phyloP scores from a whole-genome alignment of 2,797 vertebrate species.

The Steatocranus sp. region DNA sequence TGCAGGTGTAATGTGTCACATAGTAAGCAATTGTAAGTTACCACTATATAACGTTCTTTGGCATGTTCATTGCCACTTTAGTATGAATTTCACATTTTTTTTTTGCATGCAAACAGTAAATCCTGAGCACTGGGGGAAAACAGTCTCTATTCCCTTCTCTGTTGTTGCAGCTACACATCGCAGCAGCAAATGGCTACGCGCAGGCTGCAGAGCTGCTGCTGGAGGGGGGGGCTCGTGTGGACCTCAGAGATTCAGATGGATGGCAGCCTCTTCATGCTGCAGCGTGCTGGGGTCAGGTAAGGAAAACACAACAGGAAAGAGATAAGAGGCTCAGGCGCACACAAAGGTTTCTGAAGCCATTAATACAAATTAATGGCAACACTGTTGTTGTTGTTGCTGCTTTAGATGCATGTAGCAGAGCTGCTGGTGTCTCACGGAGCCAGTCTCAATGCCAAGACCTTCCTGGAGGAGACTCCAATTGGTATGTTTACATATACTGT shows the following conservation, averaged over 20 bases:
- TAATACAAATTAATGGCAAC: not conserved
- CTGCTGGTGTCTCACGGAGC: constrained; percentile 92
- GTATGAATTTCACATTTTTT: not conserved
- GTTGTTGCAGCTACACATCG: constrained; percentile 84
- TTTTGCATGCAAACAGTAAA: not conserved
- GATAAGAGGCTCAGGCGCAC: not conserved
- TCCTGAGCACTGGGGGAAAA: not conserved
- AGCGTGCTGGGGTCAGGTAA: constrained; percentile 98
- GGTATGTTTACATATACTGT: constrained; percentile 69
- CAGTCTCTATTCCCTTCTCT: not conserved
- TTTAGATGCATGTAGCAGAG: constrained; percentile 94
- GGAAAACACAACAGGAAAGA: constrained; percentile 55
- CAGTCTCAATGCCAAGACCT: constrained; percentile 91
- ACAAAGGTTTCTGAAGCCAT: not conserved
- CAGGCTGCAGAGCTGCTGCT: constrained; percentile 91
- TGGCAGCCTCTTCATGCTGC: constrained; percentile 97
- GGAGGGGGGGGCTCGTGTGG: constrained; percentile 87
- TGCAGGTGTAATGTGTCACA: not conserved
- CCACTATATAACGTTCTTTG: not conserved
- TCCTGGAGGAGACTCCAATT: constrained; percentile 95
- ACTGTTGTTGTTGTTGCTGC: not conserved
- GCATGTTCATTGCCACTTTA: not conserved
- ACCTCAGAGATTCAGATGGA: constrained; percentile 88
- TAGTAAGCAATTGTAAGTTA: not conserved
- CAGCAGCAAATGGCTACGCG: constrained; percentile 90